Evolutionary conservation across 2,888 invertebrate genomes (phyloP), one percentile per base, ranked within the genome.

Genomic region (Hirtodrosophila alboralis): DNA sequence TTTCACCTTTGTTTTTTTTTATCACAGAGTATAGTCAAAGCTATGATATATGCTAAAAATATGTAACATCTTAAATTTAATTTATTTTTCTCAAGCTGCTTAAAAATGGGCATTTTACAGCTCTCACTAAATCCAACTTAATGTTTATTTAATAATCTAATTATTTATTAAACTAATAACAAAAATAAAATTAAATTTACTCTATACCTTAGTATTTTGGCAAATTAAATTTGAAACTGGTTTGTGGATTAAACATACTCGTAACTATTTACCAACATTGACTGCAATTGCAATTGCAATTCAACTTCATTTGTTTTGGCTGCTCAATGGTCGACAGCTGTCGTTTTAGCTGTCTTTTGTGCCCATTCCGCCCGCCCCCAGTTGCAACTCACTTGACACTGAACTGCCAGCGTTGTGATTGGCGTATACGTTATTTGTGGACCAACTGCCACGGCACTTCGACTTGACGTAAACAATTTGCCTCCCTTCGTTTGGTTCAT

Each of bases 341-440:
- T 57, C 53, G 59, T 48, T 44, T 23, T 59, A 9, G 31, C 47
- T 43, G 66, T 51, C 61, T 16, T 9, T 30, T 23, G n/a, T 18
- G 44, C 9, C 18, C 13, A 27, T 45, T n/a, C 37, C 38, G 48
- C 45, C 28, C 23, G 63, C 37, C 38, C 47, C 45, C 28, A 23
- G 63, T 64, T 44, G 47, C 49, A 38, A 27, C 31, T 65, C 65
- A 56, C 41, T 74, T 72, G 70, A 65, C 60, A 60, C 38, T 60
- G 54, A 16, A 43, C 13, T 28, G 69, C 64, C 36, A 45, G 33
- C 27, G 64, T 52, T 59, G 12, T 49, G 36, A 58, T 31, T 49
- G 47, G 43, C 70, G 60, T 70, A 69, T 56, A 69, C 71, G 65
- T 65, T 54, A 70, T 69, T 65, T 60, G 43, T 56, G 70, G 59